Base-by-base conservation (phyloP, 1,140 invertebrate species). In the Rhopalosiphum maidis region DNA sequence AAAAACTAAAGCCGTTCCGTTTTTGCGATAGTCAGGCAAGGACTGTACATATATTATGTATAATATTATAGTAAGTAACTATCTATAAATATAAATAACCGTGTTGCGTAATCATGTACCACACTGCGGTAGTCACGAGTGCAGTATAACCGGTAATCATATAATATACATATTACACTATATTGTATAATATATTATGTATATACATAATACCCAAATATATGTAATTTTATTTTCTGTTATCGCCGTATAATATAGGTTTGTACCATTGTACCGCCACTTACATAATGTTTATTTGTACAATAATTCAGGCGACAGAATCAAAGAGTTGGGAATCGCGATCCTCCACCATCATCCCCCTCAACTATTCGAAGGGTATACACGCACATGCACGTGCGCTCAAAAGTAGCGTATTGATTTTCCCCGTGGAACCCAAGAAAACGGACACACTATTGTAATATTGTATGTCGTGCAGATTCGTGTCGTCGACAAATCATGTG, bases 321-420 rank as follows among this genome's bases (percentile, higher is more conserved):
- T 41, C 35, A 85, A 85, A 85, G 37, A 41, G 83, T 85, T 85
- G 25, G 82, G 9, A 41, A 41, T 85, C 22, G 23, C 37, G 23
- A 23, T 85, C 83, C 23, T 43, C 37, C 83, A 23, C 37, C 37
- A 85, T 41, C 48, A 51, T 18, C 48, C 48, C 48, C 15, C 15
- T 9, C 41, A 23, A 8, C 23, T 2, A 85, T 2, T 85, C 83
- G 83, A 85, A 37, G 83, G 60, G 60, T n/a, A 41, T 37, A 30
- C 83, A 85, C 22, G 37, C 37, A 37, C 82, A 83, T 37, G n/a
- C 18, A 85, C 83, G 37, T 2, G 83, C 23, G 7, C 37, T 41
- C 37, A 85, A 85, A 85, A 41, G 83, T 41, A 37, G 9, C 83
- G 83, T 85, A 85, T 85, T 85, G 83, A 85, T 85, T 85, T 83